phyloP scores from a whole-genome alignment of 2,888 invertebrate genomes.

The Drosophila macrospina region DNA sequence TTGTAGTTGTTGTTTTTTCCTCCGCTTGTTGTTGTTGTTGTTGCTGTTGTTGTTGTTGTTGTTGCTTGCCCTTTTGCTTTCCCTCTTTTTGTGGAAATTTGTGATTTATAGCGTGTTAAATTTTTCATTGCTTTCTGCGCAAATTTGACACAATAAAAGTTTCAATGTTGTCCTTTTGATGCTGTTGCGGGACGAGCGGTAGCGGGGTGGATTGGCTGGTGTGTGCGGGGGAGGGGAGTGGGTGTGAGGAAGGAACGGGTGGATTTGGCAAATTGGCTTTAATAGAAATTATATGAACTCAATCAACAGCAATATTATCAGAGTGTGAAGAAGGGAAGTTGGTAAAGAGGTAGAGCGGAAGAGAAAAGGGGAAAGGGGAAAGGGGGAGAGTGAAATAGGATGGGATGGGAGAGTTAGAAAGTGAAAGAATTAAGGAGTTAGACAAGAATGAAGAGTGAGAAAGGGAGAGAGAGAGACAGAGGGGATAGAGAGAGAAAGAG shows the following conservation, averaged over 20 bases:
- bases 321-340: too few species aligned
- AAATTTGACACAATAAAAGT: constrained; percentile 76
- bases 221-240: background rate
- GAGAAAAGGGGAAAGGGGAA: background rate
- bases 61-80: too few species aligned
- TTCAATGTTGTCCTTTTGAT: constrained; percentile 42
- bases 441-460: too few species aligned
- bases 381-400: background rate
- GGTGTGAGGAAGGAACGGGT: background rate
- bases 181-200: background rate
- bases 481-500: background rate
- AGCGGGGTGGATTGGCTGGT: background rate
- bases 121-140: constrained; percentile 71
- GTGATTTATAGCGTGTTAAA: constrained; percentile 82
- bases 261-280: constrained; percentile 67
- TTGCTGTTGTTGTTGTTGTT: background rate
- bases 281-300: constrained; percentile 75
- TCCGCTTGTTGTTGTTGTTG: constrained; percentile 1
- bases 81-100: constrained; percentile 50
- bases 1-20: too few species aligned
- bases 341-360: background rate
- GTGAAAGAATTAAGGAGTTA: too few species aligned
- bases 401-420: too few species aligned
- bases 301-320: constrained; percentile 50
- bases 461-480: background rate